Base-by-base conservation (phyloP, 2,888 invertebrate species). In the Homarus gammarus region DNA sequence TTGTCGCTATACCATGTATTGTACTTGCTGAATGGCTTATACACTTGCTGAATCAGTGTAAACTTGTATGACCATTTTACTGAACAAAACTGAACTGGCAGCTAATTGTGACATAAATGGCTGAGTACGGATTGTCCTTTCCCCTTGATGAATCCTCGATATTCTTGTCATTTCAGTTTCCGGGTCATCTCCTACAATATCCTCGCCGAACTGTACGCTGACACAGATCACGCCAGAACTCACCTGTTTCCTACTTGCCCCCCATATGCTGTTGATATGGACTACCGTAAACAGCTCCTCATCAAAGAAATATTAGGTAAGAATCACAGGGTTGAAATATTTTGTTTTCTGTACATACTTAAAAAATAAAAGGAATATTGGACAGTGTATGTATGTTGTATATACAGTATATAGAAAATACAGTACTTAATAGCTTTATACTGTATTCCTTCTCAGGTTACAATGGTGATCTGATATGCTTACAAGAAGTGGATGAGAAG, bases 101-200 rank as follows among this genome's bases (percentile, higher is more conserved):
- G 49, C 49, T 12, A 49, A 49, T 49, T 49, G 49, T 49, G 10
- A 49, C 0, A 49, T 12, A 15, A 49, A 12, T 49, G 8, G 10
- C 8, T 49, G 49, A 49, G 15, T 49, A 49, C 49, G 49, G 49
- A 49, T 49, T n/a, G n/a, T n/a, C n/a, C n/a, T n/a, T n/a, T n/a
- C n/a, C n/a, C n/a, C n/a, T n/a, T n/a, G n/a, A n/a, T n/a, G n/a
- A n/a, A n/a, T n/a, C n/a, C n/a, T n/a, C n/a, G n/a, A n/a, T n/a
- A n/a, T n/a, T n/a, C n/a, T 78, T 49, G 15, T 36, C 5, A 12
- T 75, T 75, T 18, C 88, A 91, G 92, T 31, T 51, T 98, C 93
- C 95, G 99, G 79, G 95, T 98, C 90, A 95, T 98, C 5, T 95
- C 96, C 0, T 99, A 99, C 93, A 99, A 99, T 93, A 96, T 99